Evolutionary conservation across 2,113 vertebrate species (phyloP), one percentile per base, ranked within the genome.

Genomic region (Muntiacus reevesi): DNA sequence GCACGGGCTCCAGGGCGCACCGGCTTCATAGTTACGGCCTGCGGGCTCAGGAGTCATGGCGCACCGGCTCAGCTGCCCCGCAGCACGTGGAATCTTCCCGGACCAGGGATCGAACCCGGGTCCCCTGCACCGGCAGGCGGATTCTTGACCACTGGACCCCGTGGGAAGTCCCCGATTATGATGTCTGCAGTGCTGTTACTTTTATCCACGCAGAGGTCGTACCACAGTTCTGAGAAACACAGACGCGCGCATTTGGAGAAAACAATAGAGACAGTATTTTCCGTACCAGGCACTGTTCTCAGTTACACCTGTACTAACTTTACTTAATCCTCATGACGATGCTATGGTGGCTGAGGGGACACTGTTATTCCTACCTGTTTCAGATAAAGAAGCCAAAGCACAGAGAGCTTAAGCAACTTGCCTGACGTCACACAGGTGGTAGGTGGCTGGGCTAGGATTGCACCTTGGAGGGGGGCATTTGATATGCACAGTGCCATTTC

Each of bases 41-140:
- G 5, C 2, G 1, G 17, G n/a, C n/a, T 71, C 67, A 40, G n/a
- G 11, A 71, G 9, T 12, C n/a, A 1, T 12, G n/a, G 19, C 1
- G 2, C 67, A 13, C 11, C 6, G 36, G 21, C 67, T 13, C 36
- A 40, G 36, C 36, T 74, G 67, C 67, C 21, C 67, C 2, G 1
- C 67, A 40, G 21, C 21, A 6, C 2, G 67, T 40, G 67, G 2
- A 12, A 40, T 74, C n/a, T 40, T 74, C 67, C 67, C 67, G 12
- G 21, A 74, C 21, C 67, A 40, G 36, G 36, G 36, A 40, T 74
- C 21, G 5, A 40, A 3, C 36, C 36, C 10, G 9, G 8, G 19
- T 23, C 9, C 36, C 36, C 36, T 74, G 36, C 16, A 11, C 11
- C 11, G 64, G 64, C n/a, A 71, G 67, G 67, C 5, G 4, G n/a